phyloP scores from a whole-genome alignment of 37 sponge, comb jelly and placozoan genomes.

The Eunapius fragilis region DNA sequence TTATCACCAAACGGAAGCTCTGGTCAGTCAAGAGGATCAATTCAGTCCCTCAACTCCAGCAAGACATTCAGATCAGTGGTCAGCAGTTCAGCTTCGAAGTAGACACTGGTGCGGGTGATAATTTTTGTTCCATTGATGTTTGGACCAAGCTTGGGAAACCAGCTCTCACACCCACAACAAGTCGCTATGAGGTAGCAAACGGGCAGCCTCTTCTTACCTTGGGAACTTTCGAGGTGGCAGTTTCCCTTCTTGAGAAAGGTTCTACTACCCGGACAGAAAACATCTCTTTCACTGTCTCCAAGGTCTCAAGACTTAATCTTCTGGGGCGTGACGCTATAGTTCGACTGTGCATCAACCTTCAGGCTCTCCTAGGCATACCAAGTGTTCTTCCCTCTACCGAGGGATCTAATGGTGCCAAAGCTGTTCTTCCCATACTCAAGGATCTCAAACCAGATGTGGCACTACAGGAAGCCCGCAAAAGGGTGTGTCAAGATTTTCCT shows the following conservation, averaged over 20 bases:
- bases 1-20: too few relatives aligned
- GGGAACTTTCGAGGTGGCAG: neutral
- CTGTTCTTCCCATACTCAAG: neutral
- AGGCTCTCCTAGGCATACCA: neutral
- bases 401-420: neutral
- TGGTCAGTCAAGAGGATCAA: too few relatives aligned
- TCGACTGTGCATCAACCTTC: neutral
- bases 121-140: too few relatives aligned
- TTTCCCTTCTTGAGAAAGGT: neutral
- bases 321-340: neutral
- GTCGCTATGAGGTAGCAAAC: too few relatives aligned
- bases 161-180: too few relatives aligned
- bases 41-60: too few relatives aligned
- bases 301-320: neutral
- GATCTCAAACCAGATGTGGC: neutral
- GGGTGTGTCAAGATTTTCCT: neutral
- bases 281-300: neutral
- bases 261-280: neutral
- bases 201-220: too few relatives aligned
- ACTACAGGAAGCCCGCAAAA: neutral
- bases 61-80: too few relatives aligned
- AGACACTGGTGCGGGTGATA: too few relatives aligned
- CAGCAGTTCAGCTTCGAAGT: too few relatives aligned
- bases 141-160: too few relatives aligned
- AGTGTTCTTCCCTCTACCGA: neutral